Conservation (phyloP, 2,797 vertebrate species). For the Otolemur crassicaudatus region DNA sequence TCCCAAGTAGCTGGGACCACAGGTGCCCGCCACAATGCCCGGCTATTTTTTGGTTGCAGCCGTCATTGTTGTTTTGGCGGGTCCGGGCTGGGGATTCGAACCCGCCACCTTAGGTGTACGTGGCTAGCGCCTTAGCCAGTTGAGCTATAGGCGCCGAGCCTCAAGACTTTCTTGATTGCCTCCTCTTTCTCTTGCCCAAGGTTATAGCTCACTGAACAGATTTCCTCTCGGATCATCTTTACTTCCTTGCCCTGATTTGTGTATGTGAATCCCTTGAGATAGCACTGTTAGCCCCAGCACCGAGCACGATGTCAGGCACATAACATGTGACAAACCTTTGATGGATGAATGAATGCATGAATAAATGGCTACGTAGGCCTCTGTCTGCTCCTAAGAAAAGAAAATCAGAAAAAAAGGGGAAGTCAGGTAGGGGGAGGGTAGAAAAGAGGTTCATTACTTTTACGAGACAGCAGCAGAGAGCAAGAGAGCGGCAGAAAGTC, state of each 20-base stretch:
- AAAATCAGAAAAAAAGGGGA: background rate
- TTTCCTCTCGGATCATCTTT: background rate
- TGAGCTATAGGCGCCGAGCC: too few relatives aligned
- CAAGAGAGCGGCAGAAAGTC: background rate
- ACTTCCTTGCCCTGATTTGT: background rate
- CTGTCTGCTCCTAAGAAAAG: background rate
- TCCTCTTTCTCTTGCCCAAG: background rate
- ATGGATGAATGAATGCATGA: background rate
- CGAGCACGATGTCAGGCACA: background rate
- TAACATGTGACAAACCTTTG: background rate
- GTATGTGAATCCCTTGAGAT: background rate
- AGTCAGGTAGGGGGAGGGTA: background rate
- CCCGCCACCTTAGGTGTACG: too few relatives aligned
- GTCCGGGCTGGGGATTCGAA: too few relatives aligned
- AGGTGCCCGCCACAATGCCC: too few relatives aligned
- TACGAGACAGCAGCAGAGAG: background rate
- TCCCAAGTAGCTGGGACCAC: too few relatives aligned
- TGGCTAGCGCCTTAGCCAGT: too few relatives aligned
- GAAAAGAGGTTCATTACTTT: background rate
- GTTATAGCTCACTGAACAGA: background rate
- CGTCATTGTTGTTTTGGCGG: too few relatives aligned
- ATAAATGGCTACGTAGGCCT: background rate
- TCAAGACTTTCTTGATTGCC: background rate
- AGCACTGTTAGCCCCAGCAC: too few relatives aligned
- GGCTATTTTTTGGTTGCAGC: too few relatives aligned